Base-by-base conservation (phyloP, 2,888 invertebrate genomes). In the Chloromyia formosa region DNA sequence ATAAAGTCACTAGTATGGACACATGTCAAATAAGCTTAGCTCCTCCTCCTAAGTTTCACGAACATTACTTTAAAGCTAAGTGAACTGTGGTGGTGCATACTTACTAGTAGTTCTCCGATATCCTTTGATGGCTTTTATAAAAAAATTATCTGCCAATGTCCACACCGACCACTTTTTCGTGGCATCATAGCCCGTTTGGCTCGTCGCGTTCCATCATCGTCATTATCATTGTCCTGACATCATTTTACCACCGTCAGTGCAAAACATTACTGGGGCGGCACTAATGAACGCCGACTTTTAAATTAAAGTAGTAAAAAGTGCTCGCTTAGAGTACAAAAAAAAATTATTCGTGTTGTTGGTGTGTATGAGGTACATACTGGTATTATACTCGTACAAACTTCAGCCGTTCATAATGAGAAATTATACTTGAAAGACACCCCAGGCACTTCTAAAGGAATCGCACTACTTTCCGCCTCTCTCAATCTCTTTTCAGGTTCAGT, bases 351-450 rank as follows among this genome's bases (percentile, higher is more conserved):
- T 42, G 12, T 12, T 42, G 7, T 42, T 49, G 66, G 10, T 53
- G n/a, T n/a, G n/a, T n/a, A n/a, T n/a, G n/a, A n/a, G n/a, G 45
- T 45, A 14, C 60, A 35, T 35, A 35, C 27, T 4, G 27, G 27
- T 35, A 35, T 35, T 35, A 35, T 35, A 35, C 27, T 35, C 27
- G 7, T 2, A 7, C 60, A 60, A 60, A 60, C 60, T 60, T n/a
- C 27, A 22, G 27, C 23, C 14, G 2, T 16, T 69, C 68, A 53
- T 69, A 54, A 69, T 54, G 68, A 69, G 68, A 69, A 69, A 69
- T 69, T 53, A 69, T 69, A 27, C 54, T 69, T 53, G 53, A 54
- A 54, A 69, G 68, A 69, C 68, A 69, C 68, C 68, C 68, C 53
- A 69, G 68, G 68, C 68, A 69, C 53, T 49, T 66, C 18, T n/a